Evolutionary conservation across 2,113 vertebrate species (phyloP), one percentile per base, ranked within the genome.

Genomic region (Chiloscyllium plagiosum): DNA sequence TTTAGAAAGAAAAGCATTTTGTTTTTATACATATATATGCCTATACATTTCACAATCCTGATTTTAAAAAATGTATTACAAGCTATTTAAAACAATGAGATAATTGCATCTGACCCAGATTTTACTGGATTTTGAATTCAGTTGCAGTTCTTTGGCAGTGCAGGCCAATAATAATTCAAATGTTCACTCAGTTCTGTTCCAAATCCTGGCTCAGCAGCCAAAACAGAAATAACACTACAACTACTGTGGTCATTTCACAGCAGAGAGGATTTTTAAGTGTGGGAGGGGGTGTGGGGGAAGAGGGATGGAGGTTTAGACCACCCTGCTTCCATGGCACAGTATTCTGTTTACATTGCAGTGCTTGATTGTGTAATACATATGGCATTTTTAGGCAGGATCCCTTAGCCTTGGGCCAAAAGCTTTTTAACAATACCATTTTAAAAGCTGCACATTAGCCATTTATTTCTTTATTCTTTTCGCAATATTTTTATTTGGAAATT

Each of bases 331-430:
- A 97, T 99, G 99, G 99, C 99, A 99, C 98, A 97, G 97, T 98
- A 97, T 97, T 97, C 97, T 99, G 98, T 99, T 99, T 99, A 99
- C 99, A 99, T 98, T 99, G 98, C 98, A 98, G 98, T 98, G 98
- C 98, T 98, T 98, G 98, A 98, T 98, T 99, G 98, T 99, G 99
- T 99, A 99, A 99, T 99, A 99, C 98, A 99, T 99, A 98, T 99
- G 99, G 99, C 98, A 99, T 99, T 99, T 99, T 98, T 98, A 98
- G 98, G 98, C 98, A 98, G 97, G 97, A 98, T 98, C 98, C 98
- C 98, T 98, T 97, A 98, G 98, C 98, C 97, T 98, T 97, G 97
- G 97, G 97, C 98, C 98, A 98, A 97, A 98, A 98, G 97, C 97
- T 97, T 97, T 98, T 97, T 97, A 97, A 98, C 97, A 98, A 97